A percentile compares a stretch with the other conserved stretches of the same genome.
These are phyloP conservation scores for Pantherophis vulpinus DNA, from an alignment of 2,797 vertebrate genomes.

Conservation along the genomic window DNA sequence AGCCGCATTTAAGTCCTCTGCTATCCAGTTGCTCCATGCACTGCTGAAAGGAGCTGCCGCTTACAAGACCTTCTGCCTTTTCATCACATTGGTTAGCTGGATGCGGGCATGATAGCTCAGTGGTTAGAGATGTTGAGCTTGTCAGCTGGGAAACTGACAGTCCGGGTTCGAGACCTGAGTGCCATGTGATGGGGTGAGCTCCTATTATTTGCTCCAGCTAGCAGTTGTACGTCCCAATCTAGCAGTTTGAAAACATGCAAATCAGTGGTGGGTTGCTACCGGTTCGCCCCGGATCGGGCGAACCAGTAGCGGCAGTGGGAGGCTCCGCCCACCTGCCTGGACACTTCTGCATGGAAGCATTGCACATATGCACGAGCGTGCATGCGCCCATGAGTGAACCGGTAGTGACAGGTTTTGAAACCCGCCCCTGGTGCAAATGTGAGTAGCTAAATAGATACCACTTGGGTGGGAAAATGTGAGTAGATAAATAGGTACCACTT, in stretches of 20 bases:
- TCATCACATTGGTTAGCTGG: neutral
- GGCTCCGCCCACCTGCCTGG: no score
- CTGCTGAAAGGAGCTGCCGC: neutral
- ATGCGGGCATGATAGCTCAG: neutral
- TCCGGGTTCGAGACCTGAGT: neutral
- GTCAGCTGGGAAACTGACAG: neutral
- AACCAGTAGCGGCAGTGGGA: no score
- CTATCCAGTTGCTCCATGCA: neutral
- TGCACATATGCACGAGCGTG: no score
- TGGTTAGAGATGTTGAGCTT: neutral
- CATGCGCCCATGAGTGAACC: no score
- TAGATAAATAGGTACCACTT: no score
- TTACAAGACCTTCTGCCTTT: neutral
- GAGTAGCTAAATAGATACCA: no score
- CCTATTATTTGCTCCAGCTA: neutral
- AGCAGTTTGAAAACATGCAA: neutral
- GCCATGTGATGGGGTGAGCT: neutral
- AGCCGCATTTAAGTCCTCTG: neutral
- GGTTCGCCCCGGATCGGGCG: no score
- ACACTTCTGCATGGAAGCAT: fast-evolving
- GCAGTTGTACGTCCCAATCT: neutral
- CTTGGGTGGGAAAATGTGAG: no score
- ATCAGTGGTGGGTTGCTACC: no score
- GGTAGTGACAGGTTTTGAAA: no score
- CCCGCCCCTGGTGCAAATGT: no score